Conservation (phyloP, 2,888 invertebrate species). For the Coenonympha glycerion region DNA sequence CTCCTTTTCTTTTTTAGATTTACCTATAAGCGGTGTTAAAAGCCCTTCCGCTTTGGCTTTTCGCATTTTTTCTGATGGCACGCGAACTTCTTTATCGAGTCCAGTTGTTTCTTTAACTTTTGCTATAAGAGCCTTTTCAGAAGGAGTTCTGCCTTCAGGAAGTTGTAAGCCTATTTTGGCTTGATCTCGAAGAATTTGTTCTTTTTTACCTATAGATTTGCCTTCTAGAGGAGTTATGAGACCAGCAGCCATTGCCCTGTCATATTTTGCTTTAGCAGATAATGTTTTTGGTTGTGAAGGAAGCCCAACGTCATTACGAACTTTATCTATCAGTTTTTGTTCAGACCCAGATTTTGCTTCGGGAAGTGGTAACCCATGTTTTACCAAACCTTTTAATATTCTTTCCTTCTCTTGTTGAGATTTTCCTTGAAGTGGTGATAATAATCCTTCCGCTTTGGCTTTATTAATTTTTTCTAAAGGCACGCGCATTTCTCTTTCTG, state of each 20-base stretch:
- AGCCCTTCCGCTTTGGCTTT: constrained; percentile 33
- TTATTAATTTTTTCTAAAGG: too few species aligned
- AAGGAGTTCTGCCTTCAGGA: constrained; percentile 16
- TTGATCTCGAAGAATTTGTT: constrained; percentile 32
- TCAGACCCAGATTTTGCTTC: constrained; percentile 31
- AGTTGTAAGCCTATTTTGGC: constrained; percentile 30
- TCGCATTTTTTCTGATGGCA: constrained; percentile 25
- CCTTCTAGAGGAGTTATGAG: constrained; percentile 36
- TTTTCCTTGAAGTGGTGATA: constrained; percentile 26
- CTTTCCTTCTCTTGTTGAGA: constrained; percentile 25
- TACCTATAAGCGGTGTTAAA: constrained; percentile 27
- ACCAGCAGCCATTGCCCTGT: constrained; percentile 32
- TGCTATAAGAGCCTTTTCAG: constrained; percentile 21
- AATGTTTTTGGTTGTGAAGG: constrained; percentile 30
- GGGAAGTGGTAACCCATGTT: constrained; percentile 26
- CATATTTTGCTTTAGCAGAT: constrained; percentile 22
- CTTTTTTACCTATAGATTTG: constrained; percentile 33
- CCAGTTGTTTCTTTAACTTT: constrained; percentile 10
- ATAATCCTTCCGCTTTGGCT: constrained; percentile 30
- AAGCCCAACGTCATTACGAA: constrained; percentile 21
- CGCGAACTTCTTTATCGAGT: constrained; percentile 3
- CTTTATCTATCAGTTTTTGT: constrained; percentile 31
- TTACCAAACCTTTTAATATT: constrained; percentile 23
- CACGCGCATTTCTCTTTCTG: constrained; percentile 8
- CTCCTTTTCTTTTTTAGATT: constrained; percentile 25